Evolutionary conservation across 2,113 vertebrate genomes (phyloP).

Genomic region (Tapirus terrestris): DNA sequence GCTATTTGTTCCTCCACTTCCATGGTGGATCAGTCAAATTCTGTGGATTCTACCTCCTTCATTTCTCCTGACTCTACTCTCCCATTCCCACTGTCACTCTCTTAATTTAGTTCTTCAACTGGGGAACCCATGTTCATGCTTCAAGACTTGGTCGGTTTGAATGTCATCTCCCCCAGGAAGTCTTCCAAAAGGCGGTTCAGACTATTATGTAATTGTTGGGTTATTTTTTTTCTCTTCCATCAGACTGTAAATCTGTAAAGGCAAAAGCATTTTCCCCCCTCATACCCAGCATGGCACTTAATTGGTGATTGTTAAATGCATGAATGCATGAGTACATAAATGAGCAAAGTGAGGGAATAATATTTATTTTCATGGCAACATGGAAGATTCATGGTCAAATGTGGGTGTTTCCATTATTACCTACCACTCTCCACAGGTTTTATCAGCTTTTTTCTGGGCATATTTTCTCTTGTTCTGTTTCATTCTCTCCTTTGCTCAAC

Average conservation of each 20-base stretch:
- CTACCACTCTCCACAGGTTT: background rate
- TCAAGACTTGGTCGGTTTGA: background rate
- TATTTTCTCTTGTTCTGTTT: conserved; percentile 31
- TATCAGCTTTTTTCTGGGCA: background rate
- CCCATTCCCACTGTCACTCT: background rate
- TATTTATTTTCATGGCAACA: background rate
- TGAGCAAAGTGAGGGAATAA: background rate
- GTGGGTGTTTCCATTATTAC: background rate
- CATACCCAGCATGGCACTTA: background rate
- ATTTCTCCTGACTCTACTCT: background rate
- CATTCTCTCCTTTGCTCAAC: background rate
- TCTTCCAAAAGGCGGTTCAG: background rate
- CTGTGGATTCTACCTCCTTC: background rate
- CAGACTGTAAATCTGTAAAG: background rate
- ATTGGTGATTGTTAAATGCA: background rate
- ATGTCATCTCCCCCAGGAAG: background rate
- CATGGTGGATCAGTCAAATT: background rate
- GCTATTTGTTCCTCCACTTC: background rate
- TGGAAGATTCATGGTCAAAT: background rate
- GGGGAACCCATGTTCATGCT: background rate
- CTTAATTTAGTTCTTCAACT: background rate
- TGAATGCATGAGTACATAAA: background rate
- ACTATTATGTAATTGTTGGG: background rate
- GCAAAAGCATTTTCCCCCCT: background rate
- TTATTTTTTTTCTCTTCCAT: background rate